Evolutionary conservation across 1,140 invertebrate genomes (phyloP).

Genomic region (Planococcus citri): DNA sequence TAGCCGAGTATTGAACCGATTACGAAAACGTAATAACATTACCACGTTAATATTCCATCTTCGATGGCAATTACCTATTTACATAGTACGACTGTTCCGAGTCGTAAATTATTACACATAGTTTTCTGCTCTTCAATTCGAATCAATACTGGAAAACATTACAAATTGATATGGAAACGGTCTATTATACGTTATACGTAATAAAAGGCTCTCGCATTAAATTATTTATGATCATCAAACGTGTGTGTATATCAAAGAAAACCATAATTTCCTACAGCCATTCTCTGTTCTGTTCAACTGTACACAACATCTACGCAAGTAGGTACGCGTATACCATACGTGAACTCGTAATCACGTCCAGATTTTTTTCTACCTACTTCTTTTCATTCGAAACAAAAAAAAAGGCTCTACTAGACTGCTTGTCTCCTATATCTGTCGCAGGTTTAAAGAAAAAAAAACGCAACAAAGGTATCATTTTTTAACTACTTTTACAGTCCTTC

Average conservation of each 20-base stretch:
- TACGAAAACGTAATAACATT: not conserved
- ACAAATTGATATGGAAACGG: conserved; percentile 2
- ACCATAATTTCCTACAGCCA: not conserved
- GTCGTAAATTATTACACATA: not conserved
- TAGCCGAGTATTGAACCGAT: not conserved
- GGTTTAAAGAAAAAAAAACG: not conserved
- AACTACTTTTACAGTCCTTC: not conserved
- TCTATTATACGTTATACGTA: not conserved
- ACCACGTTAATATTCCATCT: not conserved
- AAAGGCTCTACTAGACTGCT: not conserved
- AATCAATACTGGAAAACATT: not conserved
- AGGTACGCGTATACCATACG: not conserved
- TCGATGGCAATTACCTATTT: not conserved
- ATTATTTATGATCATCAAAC: not conserved
- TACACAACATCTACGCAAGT: too few relatives aligned
- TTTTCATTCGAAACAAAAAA: not conserved
- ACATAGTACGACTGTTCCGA: not conserved
- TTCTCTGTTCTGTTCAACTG: too few relatives aligned
- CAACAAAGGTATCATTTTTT: conserved; percentile 1
- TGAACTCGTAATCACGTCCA: not conserved
- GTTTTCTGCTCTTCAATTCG: not conserved
- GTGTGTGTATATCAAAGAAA: not conserved
- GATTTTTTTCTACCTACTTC: too few relatives aligned
- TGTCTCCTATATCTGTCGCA: too few relatives aligned
- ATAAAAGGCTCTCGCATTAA: not conserved